Evolutionary conservation across 2,797 vertebrate genomes (phyloP), one percentile per base, ranked within the genome.

Genomic region (Euthynnus affinis): DNA sequence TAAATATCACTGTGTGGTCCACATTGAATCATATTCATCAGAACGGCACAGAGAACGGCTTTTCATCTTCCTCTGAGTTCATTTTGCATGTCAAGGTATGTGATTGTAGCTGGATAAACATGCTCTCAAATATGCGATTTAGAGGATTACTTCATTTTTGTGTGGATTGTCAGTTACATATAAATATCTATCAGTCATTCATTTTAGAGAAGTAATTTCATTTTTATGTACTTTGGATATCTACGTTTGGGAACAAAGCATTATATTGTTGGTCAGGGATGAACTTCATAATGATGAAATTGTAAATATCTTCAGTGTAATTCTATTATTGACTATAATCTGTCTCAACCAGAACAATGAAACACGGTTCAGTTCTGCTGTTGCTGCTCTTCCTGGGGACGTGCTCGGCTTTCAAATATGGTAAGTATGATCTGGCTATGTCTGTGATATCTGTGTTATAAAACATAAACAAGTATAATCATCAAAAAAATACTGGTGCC

Each of bases 1-100:
- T 76, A 84, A 84, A 80, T 70, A 74, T 59, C 27, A 5, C 20
- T 40, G 14, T 18, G 29, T 55, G 52, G 29, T 23, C 23, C 44
- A 40, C 37, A 49, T 32, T 15, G 17, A 18, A 27, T 58, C 49
- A 61, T 6, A 23, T 29, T 59, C 55, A 61, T 14, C 56, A 22
- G 9, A 22, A 6, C 62, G 10, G 5, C 34, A 51, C 6, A 8
- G 40, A 44, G 23, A 51, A 32, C 10, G 1, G 58, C 34, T 53
- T 10, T 46, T 64, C 15, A 2, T 53, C 57, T 23, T 58, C 56
- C 6, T 27, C 66, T 48, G 57, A 32, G 6, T 10, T 53, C 1
- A 25, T 18, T 57, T 10, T 17, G 3, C 27, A 37, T 51, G 51
- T 32, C 14, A 32, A 71, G 76, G 71, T 79, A 42, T 1, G 56